Conservation (phyloP, 2,888 invertebrate genomes). For the Caenorhabditis drosophilae region DNA sequence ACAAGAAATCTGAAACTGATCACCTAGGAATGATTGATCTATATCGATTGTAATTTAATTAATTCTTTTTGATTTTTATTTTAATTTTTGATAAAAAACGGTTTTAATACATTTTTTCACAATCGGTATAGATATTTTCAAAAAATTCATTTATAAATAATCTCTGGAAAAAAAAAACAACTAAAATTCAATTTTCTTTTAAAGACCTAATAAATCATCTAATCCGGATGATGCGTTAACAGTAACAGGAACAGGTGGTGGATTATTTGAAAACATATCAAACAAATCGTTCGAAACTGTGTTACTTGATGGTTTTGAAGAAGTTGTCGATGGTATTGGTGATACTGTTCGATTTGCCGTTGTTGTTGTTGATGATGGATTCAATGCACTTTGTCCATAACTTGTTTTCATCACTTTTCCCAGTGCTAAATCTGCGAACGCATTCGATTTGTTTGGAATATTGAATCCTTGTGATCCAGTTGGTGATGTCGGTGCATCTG, state of each 20-base stretch:
- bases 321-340: not conserved
- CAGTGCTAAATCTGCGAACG: constrained; percentile 46
- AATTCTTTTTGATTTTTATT: too few relatives aligned
- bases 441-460: constrained; percentile 43
- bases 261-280: constrained; percentile 33
- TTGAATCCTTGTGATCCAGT: constrained; percentile 22
- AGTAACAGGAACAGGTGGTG: constrained; percentile 27
- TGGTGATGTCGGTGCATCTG: constrained; percentile 24
- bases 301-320: not conserved
- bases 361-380: constrained; percentile 3
- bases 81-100: too few relatives aligned
- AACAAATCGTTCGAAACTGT: constrained; percentile 25
- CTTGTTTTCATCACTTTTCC: constrained; percentile 46
- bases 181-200: too few relatives aligned
- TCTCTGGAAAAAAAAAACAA: too few relatives aligned
- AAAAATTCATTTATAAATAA: too few relatives aligned
- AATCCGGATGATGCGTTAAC: constrained; percentile 29
- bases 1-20: too few relatives aligned
- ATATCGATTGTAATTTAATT: too few relatives aligned
- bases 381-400: constrained; percentile 38
- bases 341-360: not conserved
- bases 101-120: too few relatives aligned
- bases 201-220: constrained; percentile 42
- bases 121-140: too few relatives aligned
- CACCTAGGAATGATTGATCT: too few relatives aligned